phyloP scores from a whole-genome alignment of 1,140 invertebrate genomes.

The Brevipalpus yothersi region DNA sequence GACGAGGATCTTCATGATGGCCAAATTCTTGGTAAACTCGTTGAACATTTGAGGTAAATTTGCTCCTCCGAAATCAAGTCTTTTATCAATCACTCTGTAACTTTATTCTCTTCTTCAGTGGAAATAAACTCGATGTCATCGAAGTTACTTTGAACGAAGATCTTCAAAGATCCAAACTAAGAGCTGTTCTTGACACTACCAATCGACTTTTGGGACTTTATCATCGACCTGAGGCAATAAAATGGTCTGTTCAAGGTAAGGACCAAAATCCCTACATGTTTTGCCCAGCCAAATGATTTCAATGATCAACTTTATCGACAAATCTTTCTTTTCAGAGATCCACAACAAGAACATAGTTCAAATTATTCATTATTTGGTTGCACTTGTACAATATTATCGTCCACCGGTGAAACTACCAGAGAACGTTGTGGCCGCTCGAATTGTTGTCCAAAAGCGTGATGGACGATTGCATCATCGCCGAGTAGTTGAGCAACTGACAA shows the following conservation, averaged over 20 bases:
- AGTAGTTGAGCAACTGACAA: slow-evolving; percentile 5
- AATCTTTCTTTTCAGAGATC: slow-evolving; percentile 26
- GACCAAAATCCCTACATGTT: no score
- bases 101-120: slow-evolving; percentile 21
- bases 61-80: slow-evolving; percentile 4
- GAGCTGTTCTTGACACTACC: slow-evolving; percentile 57
- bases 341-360: slow-evolving; percentile 88
- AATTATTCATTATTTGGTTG: slow-evolving; percentile 78
- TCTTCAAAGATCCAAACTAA: slow-evolving; percentile 81
- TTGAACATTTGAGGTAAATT: slow-evolving; percentile 30
- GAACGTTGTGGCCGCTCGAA: slow-evolving; percentile 68
- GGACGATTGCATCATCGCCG: slow-evolving; percentile 3
- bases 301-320: no score
- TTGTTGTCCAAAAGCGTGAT: slow-evolving; percentile 42
- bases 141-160: slow-evolving; percentile 97
- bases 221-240: slow-evolving; percentile 22
- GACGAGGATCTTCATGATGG: slow-evolving; percentile 97
- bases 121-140: slow-evolving; percentile 62
- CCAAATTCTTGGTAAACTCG: slow-evolving; percentile 83
- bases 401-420: slow-evolving; percentile 83
- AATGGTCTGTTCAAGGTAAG: slow-evolving; percentile 77
- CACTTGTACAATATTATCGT: slow-evolving; percentile 70
- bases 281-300: no score
- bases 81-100: neutral
- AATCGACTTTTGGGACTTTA: slow-evolving; percentile 40